These are phyloP conservation scores for Cynaeus angustus DNA, from an alignment of 2,888 invertebrate species.

Conservation along the genomic window DNA sequence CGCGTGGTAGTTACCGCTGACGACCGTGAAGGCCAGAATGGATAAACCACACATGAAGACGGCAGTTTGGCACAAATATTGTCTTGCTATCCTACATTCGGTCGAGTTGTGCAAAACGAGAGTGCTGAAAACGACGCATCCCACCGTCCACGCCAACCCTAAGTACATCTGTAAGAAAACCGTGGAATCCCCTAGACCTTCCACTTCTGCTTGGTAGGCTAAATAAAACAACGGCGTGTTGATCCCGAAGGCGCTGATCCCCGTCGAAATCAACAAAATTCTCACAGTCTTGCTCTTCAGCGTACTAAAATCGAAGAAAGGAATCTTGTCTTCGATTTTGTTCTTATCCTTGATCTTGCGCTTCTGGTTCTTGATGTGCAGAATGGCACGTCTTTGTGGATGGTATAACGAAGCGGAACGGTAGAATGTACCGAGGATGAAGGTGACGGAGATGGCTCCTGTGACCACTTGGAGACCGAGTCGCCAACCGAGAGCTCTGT, in stretches of 20 bases:
- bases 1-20: conserved; percentile 84
- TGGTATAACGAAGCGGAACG: conserved; percentile 92
- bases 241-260: conserved; percentile 87
- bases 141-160: conserved; percentile 88
- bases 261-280: conserved; percentile 86
- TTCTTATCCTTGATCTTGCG: conserved; percentile 87
- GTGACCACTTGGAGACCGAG: conserved; percentile 89
- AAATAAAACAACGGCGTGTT: conserved; percentile 90
- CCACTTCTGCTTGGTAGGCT: conserved; percentile 86
- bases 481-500: conserved; percentile 86
- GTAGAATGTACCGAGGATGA: conserved; percentile 90
- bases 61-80: conserved; percentile 88
- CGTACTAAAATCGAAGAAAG: conserved; percentile 91
- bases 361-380: conserved; percentile 92
- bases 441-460: conserved; percentile 87
- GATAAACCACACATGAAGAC: conserved; percentile 86
- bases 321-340: conserved; percentile 84
- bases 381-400: conserved; percentile 88
- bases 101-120: conserved; percentile 88
- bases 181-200: conserved; percentile 75
- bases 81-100: conserved; percentile 89
- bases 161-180: conserved; percentile 79
- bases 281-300: conserved; percentile 89
- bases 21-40: conserved; percentile 84
- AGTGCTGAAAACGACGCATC: conserved; percentile 86